These are phyloP conservation scores for Gnatocerus cornutus DNA, from an alignment of 2,888 invertebrate species.

Conservation along the genomic window DNA sequence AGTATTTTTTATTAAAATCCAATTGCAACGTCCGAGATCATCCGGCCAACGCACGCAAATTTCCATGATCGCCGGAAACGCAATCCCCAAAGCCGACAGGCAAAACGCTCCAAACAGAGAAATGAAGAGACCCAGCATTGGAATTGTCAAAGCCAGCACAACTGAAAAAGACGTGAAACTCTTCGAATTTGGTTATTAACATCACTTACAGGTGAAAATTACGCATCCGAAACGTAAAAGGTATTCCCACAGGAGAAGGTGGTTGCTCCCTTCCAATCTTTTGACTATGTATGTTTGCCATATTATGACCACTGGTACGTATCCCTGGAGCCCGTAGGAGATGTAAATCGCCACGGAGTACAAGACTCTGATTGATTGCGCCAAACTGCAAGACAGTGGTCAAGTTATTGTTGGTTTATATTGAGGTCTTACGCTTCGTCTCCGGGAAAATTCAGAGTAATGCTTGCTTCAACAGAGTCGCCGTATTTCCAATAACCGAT, in stretches of 20 bases:
- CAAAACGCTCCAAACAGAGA: constrained; percentile 85
- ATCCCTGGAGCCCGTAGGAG: constrained; percentile 90
- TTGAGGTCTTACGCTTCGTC: constrained; percentile 71
- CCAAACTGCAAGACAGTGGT: constrained; percentile 72
- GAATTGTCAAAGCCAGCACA: constrained; percentile 80
- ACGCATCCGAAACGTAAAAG: constrained; percentile 67
- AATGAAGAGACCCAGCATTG: constrained; percentile 82
- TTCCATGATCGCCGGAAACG: constrained; percentile 84
- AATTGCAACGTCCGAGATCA: constrained; percentile 71
- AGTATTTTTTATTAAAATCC: constrained; percentile 72
- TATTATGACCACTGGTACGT: constrained; percentile 88
- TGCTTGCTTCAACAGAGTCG: constrained; percentile 78
- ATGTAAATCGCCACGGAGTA: constrained; percentile 84
- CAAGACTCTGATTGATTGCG: constrained; percentile 77
- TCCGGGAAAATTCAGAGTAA: constrained; percentile 87
- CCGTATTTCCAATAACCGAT: constrained; percentile 91
- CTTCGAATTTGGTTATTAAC: constrained; percentile 9
- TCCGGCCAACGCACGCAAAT: constrained; percentile 81
- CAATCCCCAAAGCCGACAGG: constrained; percentile 81
- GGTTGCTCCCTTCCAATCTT: constrained; percentile 62
- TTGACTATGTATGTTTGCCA: constrained; percentile 74
- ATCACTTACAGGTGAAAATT: constrained; percentile 69
- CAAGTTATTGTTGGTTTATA: neutral
- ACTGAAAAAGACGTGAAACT: constrained; percentile 72
- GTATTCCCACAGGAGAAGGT: constrained; percentile 66